phyloP scores from a whole-genome alignment of 1,140 invertebrate genomes.

The Hyles vespertilio region DNA sequence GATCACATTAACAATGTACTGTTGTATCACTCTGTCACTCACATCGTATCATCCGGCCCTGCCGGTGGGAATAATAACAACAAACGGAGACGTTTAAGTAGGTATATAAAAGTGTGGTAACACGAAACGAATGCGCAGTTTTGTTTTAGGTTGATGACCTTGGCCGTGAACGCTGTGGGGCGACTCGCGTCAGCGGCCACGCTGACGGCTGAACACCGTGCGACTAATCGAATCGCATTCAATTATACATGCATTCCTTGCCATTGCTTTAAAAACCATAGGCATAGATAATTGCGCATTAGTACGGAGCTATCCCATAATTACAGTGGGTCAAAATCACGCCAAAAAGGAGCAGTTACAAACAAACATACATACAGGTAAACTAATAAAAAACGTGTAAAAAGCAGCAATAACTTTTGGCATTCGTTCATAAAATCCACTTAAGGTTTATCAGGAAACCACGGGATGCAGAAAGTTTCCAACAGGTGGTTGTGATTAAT shows the following conservation, averaged over 20 bases:
- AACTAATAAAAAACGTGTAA: background rate
- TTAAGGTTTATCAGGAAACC: no score
- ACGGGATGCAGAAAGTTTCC: no score
- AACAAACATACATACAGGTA: background rate
- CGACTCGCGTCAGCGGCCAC: conserved; percentile 66
- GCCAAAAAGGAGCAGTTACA: background rate
- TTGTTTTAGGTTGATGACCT: conserved; percentile 68
- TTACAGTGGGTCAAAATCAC: background rate
- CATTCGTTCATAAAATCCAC: no score
- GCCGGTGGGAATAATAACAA: no score
- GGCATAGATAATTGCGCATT: background rate
- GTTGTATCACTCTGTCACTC: no score
- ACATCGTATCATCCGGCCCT: no score
- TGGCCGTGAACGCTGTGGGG: conserved; percentile 66
- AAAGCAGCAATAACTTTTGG: no score
- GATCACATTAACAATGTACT: no score
- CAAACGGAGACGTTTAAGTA: no score
- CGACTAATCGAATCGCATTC: conserved; percentile 60
- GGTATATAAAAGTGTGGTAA: conserved; percentile 21
- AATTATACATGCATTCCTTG: conserved; percentile 53
- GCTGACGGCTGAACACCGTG: conserved; percentile 58
- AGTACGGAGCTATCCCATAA: background rate
- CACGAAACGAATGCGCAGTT: conserved; percentile 57
- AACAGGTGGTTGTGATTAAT: no score
- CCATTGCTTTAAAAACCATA: conserved; percentile 13